Conservation (phyloP, 2,797 vertebrate species). For the Macrochelys suwanniensis region DNA sequence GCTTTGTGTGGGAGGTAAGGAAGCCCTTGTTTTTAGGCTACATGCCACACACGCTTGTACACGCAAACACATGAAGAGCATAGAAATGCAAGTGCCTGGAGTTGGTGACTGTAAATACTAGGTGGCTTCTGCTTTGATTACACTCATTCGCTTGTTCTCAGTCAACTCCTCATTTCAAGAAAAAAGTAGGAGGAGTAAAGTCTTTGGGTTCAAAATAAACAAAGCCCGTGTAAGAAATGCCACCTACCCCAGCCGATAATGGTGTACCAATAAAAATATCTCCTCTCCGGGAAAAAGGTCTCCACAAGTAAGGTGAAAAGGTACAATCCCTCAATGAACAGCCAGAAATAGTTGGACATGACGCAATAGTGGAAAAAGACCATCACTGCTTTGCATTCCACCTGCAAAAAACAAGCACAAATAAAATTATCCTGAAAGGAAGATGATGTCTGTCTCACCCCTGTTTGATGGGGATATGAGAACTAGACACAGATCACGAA, state of each 20-base stretch:
- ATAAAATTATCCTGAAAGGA: not conserved
- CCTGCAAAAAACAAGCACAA: slow-evolving; percentile 78
- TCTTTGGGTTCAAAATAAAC: not conserved
- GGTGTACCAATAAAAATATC: slow-evolving; percentile 99
- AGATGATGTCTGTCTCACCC: not conserved
- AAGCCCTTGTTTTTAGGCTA: not conserved
- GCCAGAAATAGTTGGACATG: slow-evolving; percentile 99
- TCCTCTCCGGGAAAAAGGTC: slow-evolving; percentile 96
- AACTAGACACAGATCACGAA: not conserved
- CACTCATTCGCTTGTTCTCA: not conserved
- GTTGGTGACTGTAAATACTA: not conserved
- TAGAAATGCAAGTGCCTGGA: not conserved
- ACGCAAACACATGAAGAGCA: not conserved
- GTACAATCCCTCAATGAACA: slow-evolving; percentile 97
- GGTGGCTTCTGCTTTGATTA: not conserved
- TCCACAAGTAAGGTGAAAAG: slow-evolving; percentile 97
- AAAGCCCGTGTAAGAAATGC: not conserved
- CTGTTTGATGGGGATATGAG: not conserved
- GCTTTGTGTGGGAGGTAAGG: not conserved
- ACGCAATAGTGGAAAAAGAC: slow-evolving; percentile 99
- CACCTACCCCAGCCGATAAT: slow-evolving; percentile 96
- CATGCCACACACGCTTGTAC: not conserved
- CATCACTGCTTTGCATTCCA: slow-evolving; percentile 96
- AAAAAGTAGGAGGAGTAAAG: not conserved
- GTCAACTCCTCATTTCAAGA: not conserved